Evolutionary conservation across 2,797 vertebrate species (phyloP).

Genomic region (Sebastes oblongus): DNA sequence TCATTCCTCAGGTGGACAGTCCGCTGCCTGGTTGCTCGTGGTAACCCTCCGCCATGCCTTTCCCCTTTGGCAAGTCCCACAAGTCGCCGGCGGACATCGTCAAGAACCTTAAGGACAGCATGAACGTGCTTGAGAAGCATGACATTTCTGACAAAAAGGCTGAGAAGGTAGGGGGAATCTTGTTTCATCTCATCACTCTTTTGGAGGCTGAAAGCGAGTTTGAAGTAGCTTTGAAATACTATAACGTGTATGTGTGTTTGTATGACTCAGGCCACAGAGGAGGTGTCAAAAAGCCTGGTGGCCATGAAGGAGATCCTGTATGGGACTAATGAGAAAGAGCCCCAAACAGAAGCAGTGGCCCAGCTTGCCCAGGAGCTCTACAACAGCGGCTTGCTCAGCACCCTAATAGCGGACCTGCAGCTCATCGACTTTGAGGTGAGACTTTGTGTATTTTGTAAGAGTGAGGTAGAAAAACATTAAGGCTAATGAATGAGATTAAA

Average conservation of each 20-base stretch:
- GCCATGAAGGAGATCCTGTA: conserved; percentile 98
- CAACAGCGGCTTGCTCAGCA: conserved; percentile 94
- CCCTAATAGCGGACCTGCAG: conserved; percentile 92
- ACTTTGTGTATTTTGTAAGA: background rate
- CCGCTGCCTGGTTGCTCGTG: conserved; percentile 73
- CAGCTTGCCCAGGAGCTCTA: conserved; percentile 97
- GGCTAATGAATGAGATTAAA: background rate
- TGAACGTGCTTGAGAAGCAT: conserved; percentile 95
- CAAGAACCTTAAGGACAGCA: conserved; percentile 97
- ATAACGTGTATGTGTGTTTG: background rate
- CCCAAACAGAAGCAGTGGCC: conserved; percentile 96
- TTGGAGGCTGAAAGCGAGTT: background rate
- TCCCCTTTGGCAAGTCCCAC: conserved; percentile 98
- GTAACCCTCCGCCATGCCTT: conserved; percentile 90
- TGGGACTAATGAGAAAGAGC: conserved; percentile 96
- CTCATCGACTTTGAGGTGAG: conserved; percentile 98
- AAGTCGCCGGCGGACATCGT: conserved; percentile 98
- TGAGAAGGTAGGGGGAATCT: conserved; percentile 86
- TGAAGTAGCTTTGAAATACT: background rate
- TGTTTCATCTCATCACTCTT: background rate
- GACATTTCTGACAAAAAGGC: conserved; percentile 98
- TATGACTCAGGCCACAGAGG: conserved; percentile 90
- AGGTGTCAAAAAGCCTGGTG: conserved; percentile 96
- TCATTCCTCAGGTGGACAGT: conserved; percentile 65
- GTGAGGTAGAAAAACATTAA: background rate